Evolutionary conservation across 2,797 vertebrate species (phyloP).

Genomic region (Vultur gryphus): DNA sequence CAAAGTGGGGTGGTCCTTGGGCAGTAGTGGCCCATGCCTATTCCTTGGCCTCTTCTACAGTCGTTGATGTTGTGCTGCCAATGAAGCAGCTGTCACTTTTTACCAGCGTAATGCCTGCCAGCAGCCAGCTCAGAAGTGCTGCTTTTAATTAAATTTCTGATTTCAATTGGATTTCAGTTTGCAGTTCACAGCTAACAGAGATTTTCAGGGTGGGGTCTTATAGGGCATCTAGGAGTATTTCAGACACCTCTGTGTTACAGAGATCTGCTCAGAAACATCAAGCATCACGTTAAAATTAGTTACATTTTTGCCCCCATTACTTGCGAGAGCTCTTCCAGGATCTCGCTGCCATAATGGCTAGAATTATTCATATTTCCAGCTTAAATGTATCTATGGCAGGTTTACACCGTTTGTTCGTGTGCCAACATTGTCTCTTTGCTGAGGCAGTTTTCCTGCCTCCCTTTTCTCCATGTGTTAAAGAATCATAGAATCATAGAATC

Average conservation of each 20-base stretch:
- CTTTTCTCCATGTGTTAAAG: not conserved
- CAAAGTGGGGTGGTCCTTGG: not conserved
- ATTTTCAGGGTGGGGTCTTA: not conserved
- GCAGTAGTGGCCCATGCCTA: not conserved
- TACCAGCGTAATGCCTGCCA: constrained; percentile 38
- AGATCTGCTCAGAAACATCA: not conserved
- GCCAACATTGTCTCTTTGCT: not conserved
- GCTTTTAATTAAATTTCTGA: constrained; percentile 63
- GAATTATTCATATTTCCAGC: not conserved
- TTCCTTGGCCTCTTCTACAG: constrained; percentile 2
- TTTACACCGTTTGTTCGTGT: not conserved
- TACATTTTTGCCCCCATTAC: not conserved
- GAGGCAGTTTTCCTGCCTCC: not conserved
- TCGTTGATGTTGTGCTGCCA: constrained; percentile 4
- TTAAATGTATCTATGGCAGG: not conserved
- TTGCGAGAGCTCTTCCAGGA: not conserved
- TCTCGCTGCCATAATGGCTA: not conserved
- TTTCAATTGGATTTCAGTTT: constrained; percentile 44
- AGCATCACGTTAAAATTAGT: not conserved
- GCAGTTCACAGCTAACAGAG: not conserved
- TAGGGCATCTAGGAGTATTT: not conserved
- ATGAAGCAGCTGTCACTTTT: constrained; percentile 66
- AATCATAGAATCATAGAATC: not conserved
- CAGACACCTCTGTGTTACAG: not conserved
- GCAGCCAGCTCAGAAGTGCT: constrained; percentile 34